These are phyloP conservation scores for Trileptium ribeirensis DNA, from an alignment of 2,888 invertebrate genomes.

Conservation along the genomic window DNA sequence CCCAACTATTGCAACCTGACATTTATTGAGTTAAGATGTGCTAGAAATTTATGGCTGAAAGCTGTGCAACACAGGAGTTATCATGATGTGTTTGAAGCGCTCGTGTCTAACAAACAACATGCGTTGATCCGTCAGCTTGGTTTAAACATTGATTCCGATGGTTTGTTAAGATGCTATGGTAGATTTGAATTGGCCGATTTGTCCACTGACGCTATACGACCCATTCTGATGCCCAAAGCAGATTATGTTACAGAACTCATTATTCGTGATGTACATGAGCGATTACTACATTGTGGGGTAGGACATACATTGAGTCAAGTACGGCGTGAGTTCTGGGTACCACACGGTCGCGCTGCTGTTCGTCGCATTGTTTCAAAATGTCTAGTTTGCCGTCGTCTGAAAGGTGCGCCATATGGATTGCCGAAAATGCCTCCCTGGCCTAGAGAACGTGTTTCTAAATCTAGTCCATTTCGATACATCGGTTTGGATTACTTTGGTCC, in stretches of 20 bases:
- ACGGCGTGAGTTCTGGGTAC: conserved; percentile 6
- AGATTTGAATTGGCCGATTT: not conserved
- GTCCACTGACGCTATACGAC: not conserved
- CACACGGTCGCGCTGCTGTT: not conserved
- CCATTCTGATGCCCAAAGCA: not conserved
- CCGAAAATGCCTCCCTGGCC: not conserved
- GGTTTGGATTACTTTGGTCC: conserved; percentile 17
- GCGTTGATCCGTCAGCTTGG: not conserved
- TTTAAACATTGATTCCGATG: not conserved
- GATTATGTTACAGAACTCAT: conserved; percentile 3
- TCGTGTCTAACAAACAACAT: too few species aligned
- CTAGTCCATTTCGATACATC: not conserved
- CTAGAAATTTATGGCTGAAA: too few species aligned
- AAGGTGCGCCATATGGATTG: not conserved
- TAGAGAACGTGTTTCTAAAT: not conserved
- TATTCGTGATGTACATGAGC: not conserved
- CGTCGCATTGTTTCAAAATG: not conserved
- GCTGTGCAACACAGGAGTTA: too few species aligned
- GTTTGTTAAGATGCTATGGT: not conserved
- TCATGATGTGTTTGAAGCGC: too few species aligned
- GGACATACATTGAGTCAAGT: not conserved
- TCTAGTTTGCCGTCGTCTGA: not conserved
- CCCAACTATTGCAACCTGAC: too few species aligned
- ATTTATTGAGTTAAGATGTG: too few species aligned
- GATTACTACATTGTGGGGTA: conserved; percentile 5